A percentile compares a stretch with the other conserved stretches of the same genome.
phyloP scores from a whole-genome alignment of 2,113 vertebrate species.

The Paradisaea rubra region DNA sequence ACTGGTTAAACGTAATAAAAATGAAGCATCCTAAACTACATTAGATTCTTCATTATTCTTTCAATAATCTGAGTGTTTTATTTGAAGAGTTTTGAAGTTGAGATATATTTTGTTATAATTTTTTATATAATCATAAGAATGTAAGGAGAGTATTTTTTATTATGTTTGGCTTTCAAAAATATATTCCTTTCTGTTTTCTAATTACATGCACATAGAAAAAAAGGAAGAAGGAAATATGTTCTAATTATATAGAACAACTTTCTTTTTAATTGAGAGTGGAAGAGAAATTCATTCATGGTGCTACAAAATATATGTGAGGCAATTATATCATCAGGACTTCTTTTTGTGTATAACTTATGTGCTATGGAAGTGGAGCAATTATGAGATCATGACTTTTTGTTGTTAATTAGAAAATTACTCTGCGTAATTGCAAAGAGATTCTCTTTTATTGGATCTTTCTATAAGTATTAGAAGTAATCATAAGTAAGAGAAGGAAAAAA shows the following conservation, averaged over 20 bases:
- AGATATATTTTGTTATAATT: neutral
- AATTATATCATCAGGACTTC: conserved; percentile 36
- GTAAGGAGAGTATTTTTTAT: neutral
- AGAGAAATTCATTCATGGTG: neutral
- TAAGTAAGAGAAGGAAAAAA: conserved; percentile 24
- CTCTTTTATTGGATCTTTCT: conserved; percentile 1
- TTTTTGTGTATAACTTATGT: neutral
- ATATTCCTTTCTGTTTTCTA: neutral
- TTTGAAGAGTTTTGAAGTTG: neutral
- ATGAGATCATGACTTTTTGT: conserved; percentile 39
- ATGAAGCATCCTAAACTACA: neutral
- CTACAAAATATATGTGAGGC: conserved; percentile 13
- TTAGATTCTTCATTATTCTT: neutral
- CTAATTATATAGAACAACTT: conserved; percentile 19
- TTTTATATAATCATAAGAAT: neutral
- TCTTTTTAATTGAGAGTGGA: neutral
- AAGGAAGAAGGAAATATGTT: conserved; percentile 16
- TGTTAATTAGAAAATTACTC: conserved; percentile 59
- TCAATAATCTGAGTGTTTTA: neutral
- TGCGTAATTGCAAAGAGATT: conserved; percentile 29
- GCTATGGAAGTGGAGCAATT: conserved; percentile 38
- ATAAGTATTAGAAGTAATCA: conserved; percentile 36
- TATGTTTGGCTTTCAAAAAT: neutral
- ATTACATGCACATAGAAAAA: neutral
- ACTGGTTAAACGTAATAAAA: neutral